Conservation (phyloP, 1,140 invertebrate genomes). For the Drosophila melanogaster region DNA sequence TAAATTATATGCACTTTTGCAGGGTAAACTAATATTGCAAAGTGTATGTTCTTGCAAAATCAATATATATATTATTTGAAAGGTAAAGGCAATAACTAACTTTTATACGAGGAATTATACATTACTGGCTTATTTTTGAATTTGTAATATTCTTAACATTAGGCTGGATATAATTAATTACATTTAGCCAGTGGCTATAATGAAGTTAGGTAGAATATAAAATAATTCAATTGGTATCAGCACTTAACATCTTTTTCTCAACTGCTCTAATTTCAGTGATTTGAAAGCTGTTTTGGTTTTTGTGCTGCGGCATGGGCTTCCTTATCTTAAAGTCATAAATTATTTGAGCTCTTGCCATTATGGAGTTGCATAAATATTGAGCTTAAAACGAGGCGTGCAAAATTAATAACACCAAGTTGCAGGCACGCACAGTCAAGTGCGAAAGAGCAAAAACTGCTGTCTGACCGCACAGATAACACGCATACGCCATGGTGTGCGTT, state of each 20-base stretch:
- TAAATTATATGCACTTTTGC: not conserved
- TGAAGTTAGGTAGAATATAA: no score
- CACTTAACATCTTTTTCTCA: no score
- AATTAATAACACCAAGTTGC: constrained; percentile 53
- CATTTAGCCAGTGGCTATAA: no score
- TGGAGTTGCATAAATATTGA: constrained; percentile 67
- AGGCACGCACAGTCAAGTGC: constrained; percentile 28
- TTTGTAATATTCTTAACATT: no score
- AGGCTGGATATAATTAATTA: no score
- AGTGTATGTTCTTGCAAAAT: not conserved
- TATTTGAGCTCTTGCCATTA: constrained; percentile 58
- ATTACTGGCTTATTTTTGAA: no score
- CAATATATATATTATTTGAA: not conserved
- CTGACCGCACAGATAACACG: constrained; percentile 64
- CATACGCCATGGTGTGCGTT: constrained; percentile 64
- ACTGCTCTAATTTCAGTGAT: not conserved
- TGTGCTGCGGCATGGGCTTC: not conserved
- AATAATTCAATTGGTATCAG: no score
- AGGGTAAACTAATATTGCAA: not conserved
- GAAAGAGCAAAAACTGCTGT: constrained; percentile 1
- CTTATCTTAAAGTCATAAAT: constrained; percentile 46
- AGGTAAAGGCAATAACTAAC: not conserved
- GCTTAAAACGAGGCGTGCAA: constrained; percentile 57
- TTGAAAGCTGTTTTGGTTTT: constrained; percentile 4
- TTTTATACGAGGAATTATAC: no score